phyloP scores from a whole-genome alignment of 2,797 vertebrate species.

The Xiphophorus birchmanni region DNA sequence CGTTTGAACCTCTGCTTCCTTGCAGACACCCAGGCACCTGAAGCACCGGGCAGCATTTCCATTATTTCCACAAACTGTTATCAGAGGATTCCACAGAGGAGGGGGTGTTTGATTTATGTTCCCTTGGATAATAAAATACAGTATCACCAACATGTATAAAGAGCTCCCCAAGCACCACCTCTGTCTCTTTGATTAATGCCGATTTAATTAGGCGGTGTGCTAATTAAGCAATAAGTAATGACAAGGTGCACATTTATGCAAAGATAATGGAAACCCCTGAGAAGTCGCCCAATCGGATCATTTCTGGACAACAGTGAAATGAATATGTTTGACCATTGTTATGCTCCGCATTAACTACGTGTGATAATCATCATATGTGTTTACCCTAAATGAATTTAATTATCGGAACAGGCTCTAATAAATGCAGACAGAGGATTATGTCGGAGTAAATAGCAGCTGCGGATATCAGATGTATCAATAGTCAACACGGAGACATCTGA shows the following conservation, averaged over 20 bases:
- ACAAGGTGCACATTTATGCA: conserved; percentile 81
- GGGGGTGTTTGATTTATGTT: conserved; percentile 72
- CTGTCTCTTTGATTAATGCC: conserved; percentile 84
- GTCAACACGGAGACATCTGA: conserved; percentile 31
- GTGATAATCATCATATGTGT: conserved; percentile 50
- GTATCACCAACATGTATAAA: conserved; percentile 82
- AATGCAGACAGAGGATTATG: background rate
- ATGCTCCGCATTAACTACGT: conserved; percentile 30
- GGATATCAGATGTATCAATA: conserved; percentile 45
- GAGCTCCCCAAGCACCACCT: conserved; percentile 74
- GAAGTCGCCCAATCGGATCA: conserved; percentile 65
- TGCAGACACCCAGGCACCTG: conserved; percentile 4
- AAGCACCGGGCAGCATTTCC: background rate
- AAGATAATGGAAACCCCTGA: conserved; percentile 75
- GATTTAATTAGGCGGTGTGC: conserved; percentile 80
- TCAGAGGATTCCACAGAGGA: conserved; percentile 73
- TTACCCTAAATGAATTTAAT: conserved; percentile 40
- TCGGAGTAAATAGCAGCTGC: conserved; percentile 4
- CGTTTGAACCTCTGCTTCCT: conserved; percentile 4
- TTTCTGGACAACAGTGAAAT: conserved; percentile 64
- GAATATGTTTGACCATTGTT: conserved; percentile 65
- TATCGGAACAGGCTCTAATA: conserved; percentile 35
- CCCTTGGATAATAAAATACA: conserved; percentile 80
- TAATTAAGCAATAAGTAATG: conserved; percentile 87
- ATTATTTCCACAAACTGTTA: conserved; percentile 50